Percentiles rank a stretch among this genome's conserved stretches.
Evolutionary conservation across 2,888 invertebrate species (phyloP).

Genomic region (Drosophila fulvimacula): DNA sequence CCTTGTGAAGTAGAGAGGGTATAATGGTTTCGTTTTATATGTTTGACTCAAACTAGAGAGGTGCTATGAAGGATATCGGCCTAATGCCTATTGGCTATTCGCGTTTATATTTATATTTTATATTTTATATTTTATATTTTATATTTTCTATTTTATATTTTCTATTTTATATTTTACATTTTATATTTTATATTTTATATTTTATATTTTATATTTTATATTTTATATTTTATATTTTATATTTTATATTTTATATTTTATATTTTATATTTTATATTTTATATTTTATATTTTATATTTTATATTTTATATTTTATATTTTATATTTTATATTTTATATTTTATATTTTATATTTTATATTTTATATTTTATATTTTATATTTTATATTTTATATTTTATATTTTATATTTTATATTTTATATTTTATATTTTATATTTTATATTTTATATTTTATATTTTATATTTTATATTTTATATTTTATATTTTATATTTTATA

Average conservation of each 20-base stretch:
- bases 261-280: background rate
- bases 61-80: no score
- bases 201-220: background rate
- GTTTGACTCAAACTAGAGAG: background rate
- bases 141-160: background rate
- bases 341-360: background rate
- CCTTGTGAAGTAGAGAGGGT: background rate
- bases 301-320: background rate
- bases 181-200: background rate
- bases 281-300: background rate
- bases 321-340: background rate
- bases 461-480: background rate
- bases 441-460: background rate
- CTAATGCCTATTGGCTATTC: background rate
- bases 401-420: background rate
- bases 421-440: background rate
- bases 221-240: background rate
- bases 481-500: background rate
- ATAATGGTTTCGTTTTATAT: background rate
- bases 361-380: background rate
- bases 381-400: background rate
- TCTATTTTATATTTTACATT: background rate
- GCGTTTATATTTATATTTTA: background rate
- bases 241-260: background rate
- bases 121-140: background rate